Percentiles rank a stretch among this genome's conserved stretches.
Evolutionary conservation across 2,113 vertebrate species (phyloP).

Genomic region (Epinephelus lanceolatus): DNA sequence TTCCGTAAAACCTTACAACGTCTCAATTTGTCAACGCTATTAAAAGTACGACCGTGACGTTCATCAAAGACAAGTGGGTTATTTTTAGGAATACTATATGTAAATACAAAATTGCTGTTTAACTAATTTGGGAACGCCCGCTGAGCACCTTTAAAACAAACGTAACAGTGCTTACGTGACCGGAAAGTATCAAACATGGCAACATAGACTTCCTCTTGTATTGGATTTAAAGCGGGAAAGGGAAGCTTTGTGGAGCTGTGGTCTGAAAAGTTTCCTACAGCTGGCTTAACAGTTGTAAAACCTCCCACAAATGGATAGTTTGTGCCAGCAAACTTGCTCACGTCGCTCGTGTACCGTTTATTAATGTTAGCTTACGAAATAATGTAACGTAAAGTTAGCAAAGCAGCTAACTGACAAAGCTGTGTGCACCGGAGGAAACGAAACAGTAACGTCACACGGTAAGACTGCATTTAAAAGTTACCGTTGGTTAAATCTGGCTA

Average conservation of each 20-base stretch:
- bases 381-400: background rate
- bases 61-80: background rate
- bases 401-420: background rate
- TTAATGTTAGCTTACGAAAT: background rate
- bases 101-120: background rate
- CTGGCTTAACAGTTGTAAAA: background rate
- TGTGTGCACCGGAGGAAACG: background rate
- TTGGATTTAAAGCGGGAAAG: slow-evolving; percentile 77
- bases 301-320: fast-evolving
- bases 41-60: background rate
- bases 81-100: background rate
- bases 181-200: slow-evolving; percentile 56
- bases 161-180: fast-evolving
- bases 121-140: fast-evolving
- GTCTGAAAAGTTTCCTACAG: background rate
- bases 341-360: fast-evolving
- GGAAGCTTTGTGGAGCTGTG: background rate
- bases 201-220: slow-evolving; percentile 16
- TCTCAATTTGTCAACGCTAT: background rate
- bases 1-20: background rate
- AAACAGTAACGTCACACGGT: background rate
- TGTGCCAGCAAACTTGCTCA: background rate
- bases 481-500: too few relatives aligned
- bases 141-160: background rate
- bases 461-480: background rate